Evolutionary conservation across 2,113 vertebrate species (phyloP), one percentile per base, ranked within the genome.

Genomic region (Bettongia penicillata): DNA sequence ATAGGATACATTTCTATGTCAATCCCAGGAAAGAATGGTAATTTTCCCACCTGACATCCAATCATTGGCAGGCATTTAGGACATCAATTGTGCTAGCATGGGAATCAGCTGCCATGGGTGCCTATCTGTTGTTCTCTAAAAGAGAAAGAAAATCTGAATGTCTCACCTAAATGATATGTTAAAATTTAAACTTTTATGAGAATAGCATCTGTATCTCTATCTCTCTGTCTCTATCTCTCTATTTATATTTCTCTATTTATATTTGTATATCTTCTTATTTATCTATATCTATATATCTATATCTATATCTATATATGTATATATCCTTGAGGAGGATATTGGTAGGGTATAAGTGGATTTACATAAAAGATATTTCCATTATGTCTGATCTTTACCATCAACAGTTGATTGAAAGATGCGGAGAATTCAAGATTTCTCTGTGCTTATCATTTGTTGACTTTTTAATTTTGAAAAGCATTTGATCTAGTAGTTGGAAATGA

Each of bases 131-230:
- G 51, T 49, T 92, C 93, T 95, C 90, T 50, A 90, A 97, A 94
- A 96, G 94, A 94, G 91, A 97, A 93, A 93, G 93, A 91, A 95
- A 95, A 96, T 92, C 51, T 92, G 1, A 84, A 16, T 84, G 43
- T 5, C n/a, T 84, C 68, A 3, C 11, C 19, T n/a, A 43, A 22
- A 8, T 84, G 68, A 16, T n/a, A n/a, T 22, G n/a, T 77, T 77
- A n/a, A 77, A 77, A n/a, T 77, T 77, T 77, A 77, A 77, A 77
- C 1, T 77, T 84, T 84, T 23, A 84, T 84, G 19, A 68, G 57
- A 68, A 68, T 12, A 31, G 48, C 48, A 48, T 48, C 48, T 48
- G 3, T 48, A 48, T 48, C 48, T 48, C 48, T 48, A 48, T 48
- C 3, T 48, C 2, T 48, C 48, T 48, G 3, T 48, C 48, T 48